Evolutionary conservation across 1,140 invertebrate genomes (phyloP).

Genomic region (Zaprionus ghesquierei): DNA sequence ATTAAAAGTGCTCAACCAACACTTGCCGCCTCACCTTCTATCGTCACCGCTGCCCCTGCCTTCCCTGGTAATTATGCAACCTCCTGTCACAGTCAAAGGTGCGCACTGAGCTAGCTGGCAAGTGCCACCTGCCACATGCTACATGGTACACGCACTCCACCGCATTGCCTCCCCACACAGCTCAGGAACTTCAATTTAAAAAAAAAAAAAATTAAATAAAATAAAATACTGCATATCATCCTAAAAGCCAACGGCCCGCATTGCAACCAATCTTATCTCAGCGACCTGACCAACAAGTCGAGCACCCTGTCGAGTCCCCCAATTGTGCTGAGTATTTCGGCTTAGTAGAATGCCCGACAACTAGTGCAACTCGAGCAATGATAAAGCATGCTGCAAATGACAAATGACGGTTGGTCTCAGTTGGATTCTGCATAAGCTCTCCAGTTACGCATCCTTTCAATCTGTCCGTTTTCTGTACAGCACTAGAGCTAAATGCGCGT

Average conservation of each 20-base stretch:
- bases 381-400: constrained; percentile 8
- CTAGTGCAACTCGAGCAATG: constrained; percentile 1
- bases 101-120: too few species aligned
- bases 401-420: neutral
- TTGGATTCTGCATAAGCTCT: neutral
- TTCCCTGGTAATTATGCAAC: constrained; percentile 31
- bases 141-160: constrained; percentile 36
- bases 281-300: constrained; percentile 12
- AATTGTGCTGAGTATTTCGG: neutral
- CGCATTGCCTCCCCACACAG: too few species aligned
- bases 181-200: too few species aligned
- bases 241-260: constrained; percentile 5
- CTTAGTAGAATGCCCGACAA: too few species aligned
- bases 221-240: neutral
- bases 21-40: neutral
- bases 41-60: neutral
- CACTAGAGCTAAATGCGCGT: neutral
- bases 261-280: too few species aligned
- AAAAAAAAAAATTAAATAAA: too few species aligned
- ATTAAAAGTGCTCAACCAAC: constrained; percentile 41
- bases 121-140: constrained; percentile 8
- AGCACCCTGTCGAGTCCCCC: neutral
- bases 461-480: constrained; percentile 12
- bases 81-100: too few species aligned
- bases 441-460: constrained; percentile 13